phyloP scores from a whole-genome alignment of 2,113 vertebrate genomes.

The Muntiacus muntjak region DNA sequence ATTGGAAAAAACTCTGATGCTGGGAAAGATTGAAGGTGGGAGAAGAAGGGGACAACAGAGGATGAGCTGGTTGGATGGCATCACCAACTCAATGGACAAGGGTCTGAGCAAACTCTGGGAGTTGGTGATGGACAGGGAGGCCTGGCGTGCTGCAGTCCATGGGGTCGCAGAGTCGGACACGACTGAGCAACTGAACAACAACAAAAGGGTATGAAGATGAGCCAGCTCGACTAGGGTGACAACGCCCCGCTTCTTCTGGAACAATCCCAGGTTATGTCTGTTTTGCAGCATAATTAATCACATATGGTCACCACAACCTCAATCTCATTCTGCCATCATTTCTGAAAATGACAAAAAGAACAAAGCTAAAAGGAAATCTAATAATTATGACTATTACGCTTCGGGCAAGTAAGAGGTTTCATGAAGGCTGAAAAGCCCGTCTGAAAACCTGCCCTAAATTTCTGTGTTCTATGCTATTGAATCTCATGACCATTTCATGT shows the following conservation, averaged over 20 bases:
- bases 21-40: background rate
- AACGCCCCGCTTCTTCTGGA: background rate
- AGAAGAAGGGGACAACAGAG: background rate
- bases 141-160: background rate
- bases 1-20: background rate
- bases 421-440: background rate
- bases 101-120: background rate
- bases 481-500: background rate
- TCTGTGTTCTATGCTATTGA: accelerated
- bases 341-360: background rate
- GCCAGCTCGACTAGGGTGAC: background rate
- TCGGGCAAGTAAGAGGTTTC: background rate
- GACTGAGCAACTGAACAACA: background rate
- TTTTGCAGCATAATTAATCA: too few species aligned
- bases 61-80: background rate
- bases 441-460: background rate
- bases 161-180: background rate
- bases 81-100: background rate
- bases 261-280: background rate
- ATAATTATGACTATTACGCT: background rate
- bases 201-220: accelerated
- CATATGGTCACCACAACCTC: accelerated
- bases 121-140: background rate
- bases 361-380: background rate
- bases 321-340: background rate